Conservation (phyloP, 2,797 vertebrate species). For the Benthosema pterotum region DNA sequence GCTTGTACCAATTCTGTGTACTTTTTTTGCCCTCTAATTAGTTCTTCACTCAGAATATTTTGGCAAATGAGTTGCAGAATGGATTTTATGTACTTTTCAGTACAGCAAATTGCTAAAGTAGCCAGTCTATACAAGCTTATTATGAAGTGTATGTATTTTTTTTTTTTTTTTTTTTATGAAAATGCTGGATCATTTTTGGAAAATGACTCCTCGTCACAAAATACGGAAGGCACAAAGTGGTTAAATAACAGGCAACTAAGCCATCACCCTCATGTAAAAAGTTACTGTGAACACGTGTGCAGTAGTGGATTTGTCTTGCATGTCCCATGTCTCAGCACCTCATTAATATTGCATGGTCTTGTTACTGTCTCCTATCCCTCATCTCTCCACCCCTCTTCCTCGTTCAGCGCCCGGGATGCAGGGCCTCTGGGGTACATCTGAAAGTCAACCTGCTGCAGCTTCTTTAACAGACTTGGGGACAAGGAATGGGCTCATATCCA, state of each 20-base stretch:
- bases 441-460: conserved; percentile 50
- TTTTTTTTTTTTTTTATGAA: too few relatives aligned
- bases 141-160: too few relatives aligned
- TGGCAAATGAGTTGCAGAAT: conserved; percentile 19
- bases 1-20: background rate
- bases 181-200: too few relatives aligned
- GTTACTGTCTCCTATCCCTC: conserved; percentile 60
- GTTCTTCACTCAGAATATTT: conserved; percentile 14
- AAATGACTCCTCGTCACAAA: too few relatives aligned
- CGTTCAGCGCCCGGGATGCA: conserved; percentile 23
- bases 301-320: conserved; percentile 59
- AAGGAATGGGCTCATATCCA: conserved; percentile 51
- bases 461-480: conserved; percentile 37
- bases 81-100: background rate
- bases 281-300: conserved; percentile 54
- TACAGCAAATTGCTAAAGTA: too few relatives aligned
- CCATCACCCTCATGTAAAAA: conserved; percentile 42
- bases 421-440: conserved; percentile 48
- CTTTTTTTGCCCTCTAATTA: conserved; percentile 8
- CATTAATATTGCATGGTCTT: conserved; percentile 72
- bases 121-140: too few relatives aligned
- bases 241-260: conserved; percentile 13
- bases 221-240: too few relatives aligned
- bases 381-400: conserved; percentile 13
- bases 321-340: conserved; percentile 64